These are phyloP conservation scores for Agrypnus murinus DNA, from an alignment of 2,888 invertebrate species.

Conservation along the genomic window DNA sequence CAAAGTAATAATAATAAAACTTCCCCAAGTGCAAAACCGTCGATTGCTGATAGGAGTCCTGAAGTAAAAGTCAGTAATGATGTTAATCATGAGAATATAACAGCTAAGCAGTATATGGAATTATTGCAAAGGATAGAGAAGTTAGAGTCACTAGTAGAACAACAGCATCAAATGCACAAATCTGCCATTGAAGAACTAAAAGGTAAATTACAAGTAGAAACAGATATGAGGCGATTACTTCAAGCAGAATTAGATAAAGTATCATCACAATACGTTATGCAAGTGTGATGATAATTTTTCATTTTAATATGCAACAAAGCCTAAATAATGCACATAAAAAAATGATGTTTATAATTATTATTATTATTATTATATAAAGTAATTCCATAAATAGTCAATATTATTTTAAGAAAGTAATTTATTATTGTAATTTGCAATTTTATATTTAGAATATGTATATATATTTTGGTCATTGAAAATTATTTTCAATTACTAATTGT, in stretches of 20 bases:
- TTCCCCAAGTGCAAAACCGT: constrained; percentile 49
- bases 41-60: constrained; percentile 43
- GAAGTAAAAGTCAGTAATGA: constrained; percentile 35
- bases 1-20: constrained; percentile 35
- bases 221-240: constrained; percentile 77
- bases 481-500: background rate
- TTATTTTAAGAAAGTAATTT: constrained; percentile 10
- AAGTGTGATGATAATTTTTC: constrained; percentile 70
- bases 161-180: constrained; percentile 75
- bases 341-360: too few species aligned
- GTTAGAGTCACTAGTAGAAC: constrained; percentile 76
- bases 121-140: constrained; percentile 72
- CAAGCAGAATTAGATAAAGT: constrained; percentile 82
- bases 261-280: constrained; percentile 80
- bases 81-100: constrained; percentile 47
- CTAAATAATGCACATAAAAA: constrained; percentile 5
- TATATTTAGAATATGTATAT: constrained; percentile 16
- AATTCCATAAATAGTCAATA: constrained; percentile 18
- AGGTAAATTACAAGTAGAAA: constrained; percentile 77
- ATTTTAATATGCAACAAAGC: constrained; percentile 7
- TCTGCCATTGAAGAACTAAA: constrained; percentile 79
- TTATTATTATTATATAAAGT: too few species aligned
- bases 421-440: background rate
- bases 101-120: constrained; percentile 65
- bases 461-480: constrained; percentile 17